Conservation (phyloP, 30 jellyfish, hydroid and myxozoan species). For the Phacellophora camtschatica region DNA sequence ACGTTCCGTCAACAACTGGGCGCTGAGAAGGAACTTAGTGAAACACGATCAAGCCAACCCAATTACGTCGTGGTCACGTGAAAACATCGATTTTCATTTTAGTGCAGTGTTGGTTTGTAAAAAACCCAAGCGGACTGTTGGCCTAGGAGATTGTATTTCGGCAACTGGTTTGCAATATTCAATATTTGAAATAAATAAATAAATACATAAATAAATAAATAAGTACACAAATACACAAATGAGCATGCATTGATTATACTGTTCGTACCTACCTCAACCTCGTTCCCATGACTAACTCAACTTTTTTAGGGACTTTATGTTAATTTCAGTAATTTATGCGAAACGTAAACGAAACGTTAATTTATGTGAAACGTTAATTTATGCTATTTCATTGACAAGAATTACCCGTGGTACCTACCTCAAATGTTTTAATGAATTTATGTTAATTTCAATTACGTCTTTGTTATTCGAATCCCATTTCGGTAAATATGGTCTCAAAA, state of each 20-base stretch:
- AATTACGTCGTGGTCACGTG: conserved; percentile 78
- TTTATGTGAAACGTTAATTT: too few species aligned
- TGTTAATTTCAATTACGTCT: too few species aligned
- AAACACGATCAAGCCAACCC: conserved; percentile 91
- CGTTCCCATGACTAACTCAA: not conserved
- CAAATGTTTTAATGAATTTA: too few species aligned
- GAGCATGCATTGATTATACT: not conserved
- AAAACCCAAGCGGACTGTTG: conserved; percentile 86
- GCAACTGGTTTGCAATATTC: conserved; percentile 90
- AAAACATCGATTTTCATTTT: conserved; percentile 56
- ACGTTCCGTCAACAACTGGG: conserved; percentile 78
- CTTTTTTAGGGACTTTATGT: too few species aligned
- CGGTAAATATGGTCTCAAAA: too few species aligned
- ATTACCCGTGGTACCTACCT: too few species aligned
- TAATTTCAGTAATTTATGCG: too few species aligned
- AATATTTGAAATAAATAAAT: not conserved
- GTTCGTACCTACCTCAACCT: not conserved
- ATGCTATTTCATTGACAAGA: too few species aligned
- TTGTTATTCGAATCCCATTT: too few species aligned
- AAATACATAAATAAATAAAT: too few species aligned
- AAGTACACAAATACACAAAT: not conserved
- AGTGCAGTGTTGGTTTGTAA: conserved; percentile 91
- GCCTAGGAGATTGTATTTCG: conserved; percentile 89
- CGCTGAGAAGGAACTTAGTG: conserved; percentile 79
- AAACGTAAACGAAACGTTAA: too few species aligned